Conservation (phyloP, 2,797 vertebrate genomes). For the Argyrosomus regius region DNA sequence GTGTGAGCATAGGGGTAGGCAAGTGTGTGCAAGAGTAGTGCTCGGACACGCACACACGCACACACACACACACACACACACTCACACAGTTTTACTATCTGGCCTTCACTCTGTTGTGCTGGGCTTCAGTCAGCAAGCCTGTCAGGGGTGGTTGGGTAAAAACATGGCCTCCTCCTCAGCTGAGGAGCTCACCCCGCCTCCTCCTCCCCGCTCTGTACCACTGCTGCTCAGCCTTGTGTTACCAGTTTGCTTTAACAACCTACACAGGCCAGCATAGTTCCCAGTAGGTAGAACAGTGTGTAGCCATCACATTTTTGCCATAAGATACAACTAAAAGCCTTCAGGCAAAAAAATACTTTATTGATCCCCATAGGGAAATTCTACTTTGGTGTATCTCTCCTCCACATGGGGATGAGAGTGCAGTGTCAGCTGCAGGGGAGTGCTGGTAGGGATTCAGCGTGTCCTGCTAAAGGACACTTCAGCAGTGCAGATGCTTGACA, state of each 20-base stretch:
- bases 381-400: conserved; percentile 45
- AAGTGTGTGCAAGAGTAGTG: conserved; percentile 32
- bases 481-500: conserved; percentile 21
- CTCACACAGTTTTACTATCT: conserved; percentile 23
- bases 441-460: conserved; percentile 40
- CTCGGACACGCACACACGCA: conserved; percentile 16
- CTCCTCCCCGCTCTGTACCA: conserved; percentile 19
- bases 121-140: conserved; percentile 57
- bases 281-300: conserved; percentile 67
- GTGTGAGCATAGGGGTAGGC: conserved; percentile 50
- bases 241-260: conserved; percentile 73
- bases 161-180: conserved; percentile 64
- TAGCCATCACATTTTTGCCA: conserved; percentile 61
- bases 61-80: conserved; percentile 8
- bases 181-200: conserved; percentile 23
- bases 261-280: conserved; percentile 55
- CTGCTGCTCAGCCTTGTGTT: conserved; percentile 74
- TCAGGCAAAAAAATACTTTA: conserved; percentile 57
- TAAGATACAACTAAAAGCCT: conserved; percentile 64
- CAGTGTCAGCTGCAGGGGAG: conserved; percentile 49
- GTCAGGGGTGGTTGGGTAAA: conserved; percentile 69
- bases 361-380: conserved; percentile 61
- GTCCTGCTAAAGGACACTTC: conserved; percentile 57
- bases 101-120: conserved; percentile 51
- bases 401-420: conserved; percentile 44